Base-by-base conservation (phyloP, 1,140 invertebrate species). In the Leptoteleia sp. region DNA sequence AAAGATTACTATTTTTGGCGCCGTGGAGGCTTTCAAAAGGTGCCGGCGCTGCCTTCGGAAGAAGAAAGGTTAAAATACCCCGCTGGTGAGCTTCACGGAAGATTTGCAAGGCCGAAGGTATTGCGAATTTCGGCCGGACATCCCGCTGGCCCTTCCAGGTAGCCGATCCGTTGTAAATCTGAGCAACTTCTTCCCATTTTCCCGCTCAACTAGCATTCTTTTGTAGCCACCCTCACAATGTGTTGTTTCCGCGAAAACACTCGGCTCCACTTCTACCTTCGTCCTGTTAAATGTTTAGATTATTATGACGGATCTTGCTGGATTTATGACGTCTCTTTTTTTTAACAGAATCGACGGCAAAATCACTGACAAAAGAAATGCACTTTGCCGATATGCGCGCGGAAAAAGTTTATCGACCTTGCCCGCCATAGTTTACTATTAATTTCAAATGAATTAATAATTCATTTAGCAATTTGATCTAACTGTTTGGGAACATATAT, bases 1-100 rank as follows among this genome's bases (percentile, higher is more conserved):
- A 64, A 72, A 72, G 68, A 72, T 72, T 62, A 64, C 40, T 54
- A 37, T 72, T 72, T 72, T 57, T 57, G 68, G 57, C 57, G 57
- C 68, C 57, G 55, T 31, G 17, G 15, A 52, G 4, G 15, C 37
- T 15, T 19, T 61, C 50, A 64, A 73, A 73, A 47, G 70, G 9
- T 16, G 40, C 68, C 68, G 67, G 16, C 11, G 13, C 1, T 27
- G 3, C 8, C 5, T 5, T 22, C 19, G 19, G 5, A 11, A 45
- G 55, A 62, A 72, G 47, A 72, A 71, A 61, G 54, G n/a, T 50
- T 43, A 57, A 67, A 55, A 67, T 19, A 37, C 40, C 62, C 64
- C 48, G 35, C 50, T 57, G 64, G 33, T 22, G 13, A 47, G 48
- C 16, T 55, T 67, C 50, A 37, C 29, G 29, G 40, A 55, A 67